These are phyloP conservation scores for Genyomyrus donnyi DNA, from an alignment of 2,113 vertebrate genomes.

Conservation along the genomic window DNA sequence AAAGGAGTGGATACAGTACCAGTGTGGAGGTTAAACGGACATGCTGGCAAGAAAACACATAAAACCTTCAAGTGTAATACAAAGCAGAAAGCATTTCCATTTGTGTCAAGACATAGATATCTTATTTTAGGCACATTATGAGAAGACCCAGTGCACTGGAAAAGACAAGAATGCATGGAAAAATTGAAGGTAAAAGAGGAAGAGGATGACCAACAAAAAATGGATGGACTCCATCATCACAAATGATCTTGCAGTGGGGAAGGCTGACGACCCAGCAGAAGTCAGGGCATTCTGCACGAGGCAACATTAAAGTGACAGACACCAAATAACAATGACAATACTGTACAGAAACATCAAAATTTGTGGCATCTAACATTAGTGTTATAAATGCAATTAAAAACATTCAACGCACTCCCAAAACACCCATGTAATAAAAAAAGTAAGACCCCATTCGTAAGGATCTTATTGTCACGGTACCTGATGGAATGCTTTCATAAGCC, in stretches of 20 bases:
- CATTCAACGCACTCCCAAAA: not conserved
- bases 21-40: not conserved
- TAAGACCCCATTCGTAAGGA: not conserved
- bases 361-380: not conserved
- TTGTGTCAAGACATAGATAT: not conserved
- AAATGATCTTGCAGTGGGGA: not conserved
- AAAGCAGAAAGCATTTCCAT: not conserved
- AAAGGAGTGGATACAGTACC: not conserved
- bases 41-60: not conserved
- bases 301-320: not conserved
- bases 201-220: not conserved
- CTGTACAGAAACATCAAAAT: not conserved
- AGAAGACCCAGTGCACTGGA: not conserved
- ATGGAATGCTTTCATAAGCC: not conserved
- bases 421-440: not conserved
- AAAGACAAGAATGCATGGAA: not conserved
- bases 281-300: not conserved
- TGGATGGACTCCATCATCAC: not conserved
- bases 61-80: not conserved
- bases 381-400: not conserved
- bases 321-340: not conserved
- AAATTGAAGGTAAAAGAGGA: not conserved
- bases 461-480: not conserved
- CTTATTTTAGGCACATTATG: not conserved
- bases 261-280: not conserved